Conservation (phyloP, 2,888 invertebrate genomes). For the Drosophila nigritarsus region DNA sequence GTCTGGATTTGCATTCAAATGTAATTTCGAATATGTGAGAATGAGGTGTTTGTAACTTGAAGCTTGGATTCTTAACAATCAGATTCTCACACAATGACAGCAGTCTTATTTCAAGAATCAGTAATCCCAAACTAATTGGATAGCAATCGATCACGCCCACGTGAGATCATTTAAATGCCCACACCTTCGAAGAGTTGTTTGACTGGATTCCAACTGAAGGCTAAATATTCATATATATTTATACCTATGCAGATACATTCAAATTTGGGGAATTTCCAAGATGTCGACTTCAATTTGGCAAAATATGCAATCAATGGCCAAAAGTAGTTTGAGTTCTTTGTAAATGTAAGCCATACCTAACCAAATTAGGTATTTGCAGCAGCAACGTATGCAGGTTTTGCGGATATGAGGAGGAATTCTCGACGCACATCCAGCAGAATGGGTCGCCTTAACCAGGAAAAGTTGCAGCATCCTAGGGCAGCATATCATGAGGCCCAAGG, state of each 20-base stretch:
- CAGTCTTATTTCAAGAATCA: slow-evolving; percentile 5
- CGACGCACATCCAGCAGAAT: too few relatives aligned
- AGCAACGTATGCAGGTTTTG: too few relatives aligned
- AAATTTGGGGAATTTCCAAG: neutral
- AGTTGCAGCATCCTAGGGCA: too few relatives aligned
- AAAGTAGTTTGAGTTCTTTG: neutral
- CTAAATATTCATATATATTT: neutral
- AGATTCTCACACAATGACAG: neutral
- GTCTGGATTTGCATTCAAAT: neutral
- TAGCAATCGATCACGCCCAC: slow-evolving; percentile 46
- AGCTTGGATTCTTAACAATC: neutral
- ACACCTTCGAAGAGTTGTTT: slow-evolving; percentile 21
- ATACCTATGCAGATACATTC: neutral
- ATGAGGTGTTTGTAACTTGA: neutral
- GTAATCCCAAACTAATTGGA: slow-evolving; percentile 24
- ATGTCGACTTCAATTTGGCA: neutral
- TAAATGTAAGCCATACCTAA: neutral
- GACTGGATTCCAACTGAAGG: slow-evolving; percentile 6
- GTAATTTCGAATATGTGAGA: neutral
- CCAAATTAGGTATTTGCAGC: too few relatives aligned
- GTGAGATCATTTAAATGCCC: slow-evolving; percentile 28
- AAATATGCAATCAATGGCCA: neutral
- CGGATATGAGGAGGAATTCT: too few relatives aligned
- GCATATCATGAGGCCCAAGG: too few relatives aligned
- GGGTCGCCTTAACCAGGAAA: too few relatives aligned